phyloP scores from a whole-genome alignment of 2,797 vertebrate genomes.

The Sebastolobus altivelis region DNA sequence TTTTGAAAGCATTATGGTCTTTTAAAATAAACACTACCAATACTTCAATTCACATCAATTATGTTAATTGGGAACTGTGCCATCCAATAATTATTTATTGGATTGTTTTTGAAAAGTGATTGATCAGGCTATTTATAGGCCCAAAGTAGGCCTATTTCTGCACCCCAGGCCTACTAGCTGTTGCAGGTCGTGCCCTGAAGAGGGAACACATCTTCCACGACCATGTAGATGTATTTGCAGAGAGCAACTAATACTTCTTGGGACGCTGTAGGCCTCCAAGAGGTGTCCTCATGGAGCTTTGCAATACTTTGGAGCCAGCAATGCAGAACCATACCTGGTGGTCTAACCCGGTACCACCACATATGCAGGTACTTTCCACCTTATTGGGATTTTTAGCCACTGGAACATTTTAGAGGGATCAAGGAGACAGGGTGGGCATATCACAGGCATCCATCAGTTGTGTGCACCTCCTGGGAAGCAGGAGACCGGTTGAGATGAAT shows the following conservation, averaged over 20 bases:
- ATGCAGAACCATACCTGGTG: neutral
- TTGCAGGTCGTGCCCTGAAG: conserved; percentile 12
- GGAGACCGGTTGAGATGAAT: no score
- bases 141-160: neutral
- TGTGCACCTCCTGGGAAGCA: no score
- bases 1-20: no score
- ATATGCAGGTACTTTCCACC: neutral
- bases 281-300: conserved; percentile 10
- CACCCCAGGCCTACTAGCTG: neutral
- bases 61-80: no score
- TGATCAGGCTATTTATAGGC: no score
- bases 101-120: no score
- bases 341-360: conserved; percentile 6
- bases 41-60: no score
- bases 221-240: conserved; percentile 27
- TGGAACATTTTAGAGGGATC: conserved; percentile 7
- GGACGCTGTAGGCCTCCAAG: neutral
- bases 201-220: conserved; percentile 22
- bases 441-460: conserved; percentile 21
- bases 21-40: no score
- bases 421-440: conserved; percentile 2
- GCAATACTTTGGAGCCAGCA: conserved; percentile 6
- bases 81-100: no score
- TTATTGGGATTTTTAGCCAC: conserved; percentile 6
- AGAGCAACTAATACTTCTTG: neutral